Evolutionary conservation across 2,113 vertebrate species (phyloP).

Genomic region (Polypterus bichir): DNA sequence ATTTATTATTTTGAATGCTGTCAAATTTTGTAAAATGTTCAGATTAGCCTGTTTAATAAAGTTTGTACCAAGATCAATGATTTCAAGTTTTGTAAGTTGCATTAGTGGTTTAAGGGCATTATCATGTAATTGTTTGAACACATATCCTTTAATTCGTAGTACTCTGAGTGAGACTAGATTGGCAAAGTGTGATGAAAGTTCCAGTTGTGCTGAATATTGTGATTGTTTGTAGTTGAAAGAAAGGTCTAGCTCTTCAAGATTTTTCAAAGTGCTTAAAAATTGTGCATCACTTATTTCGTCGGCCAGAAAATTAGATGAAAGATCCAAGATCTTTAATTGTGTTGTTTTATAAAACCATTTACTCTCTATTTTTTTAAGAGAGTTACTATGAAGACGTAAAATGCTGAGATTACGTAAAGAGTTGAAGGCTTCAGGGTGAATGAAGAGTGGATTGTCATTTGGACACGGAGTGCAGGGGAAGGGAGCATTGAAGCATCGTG

Average conservation of each 20-base stretch:
- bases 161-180: constrained; percentile 53
- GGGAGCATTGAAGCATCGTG: constrained; percentile 80
- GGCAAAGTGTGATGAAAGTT: constrained; percentile 53
- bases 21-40: constrained; percentile 53
- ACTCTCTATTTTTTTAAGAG: constrained; percentile 44
- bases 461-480: constrained; percentile 73
- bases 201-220: constrained; percentile 55
- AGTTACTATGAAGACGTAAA: constrained; percentile 79
- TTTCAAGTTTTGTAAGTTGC: constrained; percentile 53
- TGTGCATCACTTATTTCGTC: constrained; percentile 51
- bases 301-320: constrained; percentile 79
- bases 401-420: constrained; percentile 55
- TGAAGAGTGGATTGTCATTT: constrained; percentile 44
- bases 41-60: constrained; percentile 81
- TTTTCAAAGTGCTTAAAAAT: constrained; percentile 59
- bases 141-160: constrained; percentile 65
- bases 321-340: constrained; percentile 66
- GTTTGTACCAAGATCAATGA: constrained; percentile 83
- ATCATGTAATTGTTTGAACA: constrained; percentile 67
- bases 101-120: constrained; percentile 48
- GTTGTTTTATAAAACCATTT: constrained; percentile 60
- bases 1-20: constrained; percentile 60
- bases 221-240: constrained; percentile 84
- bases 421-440: constrained; percentile 56
- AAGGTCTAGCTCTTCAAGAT: constrained; percentile 66